phyloP scores from a whole-genome alignment of 2,797 vertebrate genomes.

The Leuciscus waleckii region DNA sequence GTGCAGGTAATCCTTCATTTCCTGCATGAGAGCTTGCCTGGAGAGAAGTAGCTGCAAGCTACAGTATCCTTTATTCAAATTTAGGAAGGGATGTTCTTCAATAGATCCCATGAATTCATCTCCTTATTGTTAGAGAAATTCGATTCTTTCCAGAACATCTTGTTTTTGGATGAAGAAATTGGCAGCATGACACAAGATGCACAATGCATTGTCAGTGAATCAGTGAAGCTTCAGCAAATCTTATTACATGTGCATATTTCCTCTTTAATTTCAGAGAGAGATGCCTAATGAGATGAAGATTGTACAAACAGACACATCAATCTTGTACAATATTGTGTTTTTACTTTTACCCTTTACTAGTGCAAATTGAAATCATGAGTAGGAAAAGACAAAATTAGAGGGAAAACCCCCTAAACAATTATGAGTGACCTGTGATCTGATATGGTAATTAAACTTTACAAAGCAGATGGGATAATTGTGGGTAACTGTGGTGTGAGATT shows the following conservation, averaged over 20 bases:
- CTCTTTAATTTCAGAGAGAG: neutral
- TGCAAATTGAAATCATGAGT: neutral
- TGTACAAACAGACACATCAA: neutral
- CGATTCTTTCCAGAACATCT: neutral
- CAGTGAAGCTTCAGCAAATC: neutral
- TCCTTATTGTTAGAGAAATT: constrained; percentile 5
- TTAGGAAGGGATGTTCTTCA: neutral
- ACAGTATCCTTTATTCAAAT: constrained; percentile 25
- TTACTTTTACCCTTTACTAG: neutral
- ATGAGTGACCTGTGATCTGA: neutral
- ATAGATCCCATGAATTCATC: neutral
- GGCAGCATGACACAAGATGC: constrained; percentile 18
- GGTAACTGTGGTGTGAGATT: neutral
- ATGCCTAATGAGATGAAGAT: neutral
- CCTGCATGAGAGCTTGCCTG: neutral
- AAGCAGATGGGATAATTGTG: neutral
- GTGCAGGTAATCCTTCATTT: constrained; percentile 30
- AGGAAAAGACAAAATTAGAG: neutral
- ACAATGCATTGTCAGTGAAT: neutral
- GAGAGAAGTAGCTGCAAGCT: constrained; percentile 14
- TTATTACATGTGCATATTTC: neutral
- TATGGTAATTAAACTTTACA: constrained; percentile 5
- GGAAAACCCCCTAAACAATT: neutral
- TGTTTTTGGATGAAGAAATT: constrained; percentile 11
- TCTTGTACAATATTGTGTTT: neutral